A percentile compares a stretch with the other conserved stretches of the same genome.
Evolutionary conservation across 2,797 vertebrate genomes (phyloP).

Genomic region (Aldrovandia affinis): DNA sequence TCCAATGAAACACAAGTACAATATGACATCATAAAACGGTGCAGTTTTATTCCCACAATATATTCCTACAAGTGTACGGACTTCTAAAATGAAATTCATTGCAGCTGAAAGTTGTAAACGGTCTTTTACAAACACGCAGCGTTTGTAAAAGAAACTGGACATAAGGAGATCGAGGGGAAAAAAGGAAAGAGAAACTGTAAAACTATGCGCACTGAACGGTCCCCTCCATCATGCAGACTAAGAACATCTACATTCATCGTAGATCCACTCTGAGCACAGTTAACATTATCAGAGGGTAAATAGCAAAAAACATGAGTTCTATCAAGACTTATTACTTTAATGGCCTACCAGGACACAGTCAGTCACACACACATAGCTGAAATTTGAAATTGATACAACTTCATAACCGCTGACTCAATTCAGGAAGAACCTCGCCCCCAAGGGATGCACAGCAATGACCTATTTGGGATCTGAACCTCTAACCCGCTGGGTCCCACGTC

Average conservation of each 20-base stretch:
- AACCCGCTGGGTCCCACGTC: neutral
- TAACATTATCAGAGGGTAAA: neutral
- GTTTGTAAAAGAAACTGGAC: neutral
- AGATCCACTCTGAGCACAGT: neutral
- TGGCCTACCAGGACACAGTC: neutral
- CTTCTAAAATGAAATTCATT: neutral
- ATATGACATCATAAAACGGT: neutral
- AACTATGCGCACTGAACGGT: neutral
- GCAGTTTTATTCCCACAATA: neutral
- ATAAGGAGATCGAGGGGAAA: neutral
- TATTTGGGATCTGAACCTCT: neutral
- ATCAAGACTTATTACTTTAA: neutral
- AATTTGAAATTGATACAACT: neutral
- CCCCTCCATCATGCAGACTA: neutral
- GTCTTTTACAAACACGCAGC: neutral
- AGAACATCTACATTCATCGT: neutral
- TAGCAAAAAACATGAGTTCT: no score
- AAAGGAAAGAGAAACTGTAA: neutral
- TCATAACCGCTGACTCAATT: neutral
- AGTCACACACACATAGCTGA: neutral
- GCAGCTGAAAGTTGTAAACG: neutral
- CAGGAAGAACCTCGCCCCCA: no score
- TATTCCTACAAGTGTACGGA: neutral
- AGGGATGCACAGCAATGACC: neutral
- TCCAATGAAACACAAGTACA: neutral